Evolutionary conservation across 2,888 invertebrate genomes (phyloP).

Genomic region (Hemicrepidius hirtus): DNA sequence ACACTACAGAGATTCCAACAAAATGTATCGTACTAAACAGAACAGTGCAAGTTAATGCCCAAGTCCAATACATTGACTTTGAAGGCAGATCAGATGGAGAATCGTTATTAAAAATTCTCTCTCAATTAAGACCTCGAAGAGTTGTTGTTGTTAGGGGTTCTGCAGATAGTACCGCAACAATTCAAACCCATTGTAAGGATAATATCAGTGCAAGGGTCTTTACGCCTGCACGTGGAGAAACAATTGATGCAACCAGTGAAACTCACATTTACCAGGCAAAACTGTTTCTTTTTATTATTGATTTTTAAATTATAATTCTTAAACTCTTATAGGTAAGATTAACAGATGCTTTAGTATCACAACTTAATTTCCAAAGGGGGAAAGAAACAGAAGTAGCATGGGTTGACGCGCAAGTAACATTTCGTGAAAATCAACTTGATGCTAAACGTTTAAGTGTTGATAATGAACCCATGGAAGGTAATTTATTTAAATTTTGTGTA

Average conservation of each 20-base stretch:
- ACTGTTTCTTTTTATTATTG: too few relatives aligned
- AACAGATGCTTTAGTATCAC: constrained; percentile 92
- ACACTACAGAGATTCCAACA: constrained; percentile 87
- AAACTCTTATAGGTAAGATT: constrained; percentile 85
- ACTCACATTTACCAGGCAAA: constrained; percentile 96
- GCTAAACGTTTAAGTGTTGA: constrained; percentile 71
- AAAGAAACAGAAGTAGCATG: constrained; percentile 97
- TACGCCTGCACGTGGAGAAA: constrained; percentile 87
- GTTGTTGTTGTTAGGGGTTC: constrained; percentile 86
- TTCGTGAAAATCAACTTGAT: constrained; percentile 78
- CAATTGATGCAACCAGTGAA: constrained; percentile 97
- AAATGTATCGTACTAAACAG: constrained; percentile 88
- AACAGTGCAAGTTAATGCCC: constrained; percentile 86
- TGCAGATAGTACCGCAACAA: constrained; percentile 79
- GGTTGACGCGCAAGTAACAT: constrained; percentile 88
- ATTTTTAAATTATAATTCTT: constrained; percentile 30
- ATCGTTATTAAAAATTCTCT: constrained; percentile 86
- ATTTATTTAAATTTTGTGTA: too few relatives aligned
- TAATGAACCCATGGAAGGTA: constrained; percentile 72
- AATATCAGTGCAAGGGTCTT: constrained; percentile 86
- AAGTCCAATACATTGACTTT: constrained; percentile 96
- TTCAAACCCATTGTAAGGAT: constrained; percentile 80
- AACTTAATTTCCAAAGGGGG: constrained; percentile 88
- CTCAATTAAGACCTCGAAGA: constrained; percentile 87
- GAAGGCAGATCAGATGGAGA: constrained; percentile 95